Percentiles rank a stretch among this genome's conserved stretches.
phyloP scores from a whole-genome alignment of 92 coral and sea anemone genomes.

The Diadumene lineata region DNA sequence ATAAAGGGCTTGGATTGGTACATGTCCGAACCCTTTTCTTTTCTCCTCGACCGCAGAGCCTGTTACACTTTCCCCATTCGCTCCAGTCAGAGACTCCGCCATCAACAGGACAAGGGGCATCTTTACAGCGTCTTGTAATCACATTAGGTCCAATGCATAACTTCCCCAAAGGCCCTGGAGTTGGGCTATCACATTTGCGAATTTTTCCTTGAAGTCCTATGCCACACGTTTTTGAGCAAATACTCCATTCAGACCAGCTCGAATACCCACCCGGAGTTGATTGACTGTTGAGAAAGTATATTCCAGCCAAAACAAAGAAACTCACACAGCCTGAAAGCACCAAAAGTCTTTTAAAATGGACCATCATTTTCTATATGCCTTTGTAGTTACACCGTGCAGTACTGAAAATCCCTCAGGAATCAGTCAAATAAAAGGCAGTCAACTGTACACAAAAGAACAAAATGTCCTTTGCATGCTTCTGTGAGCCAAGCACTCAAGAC shows the following conservation, averaged over 20 bases:
- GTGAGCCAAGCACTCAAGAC: neutral
- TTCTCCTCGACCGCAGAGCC: constrained; percentile 53
- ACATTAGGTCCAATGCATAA: constrained; percentile 41
- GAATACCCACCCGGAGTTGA: constrained; percentile 53
- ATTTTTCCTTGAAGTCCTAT: constrained; percentile 39
- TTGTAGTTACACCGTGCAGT: neutral
- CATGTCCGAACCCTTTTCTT: constrained; percentile 47
- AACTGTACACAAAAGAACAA: neutral
- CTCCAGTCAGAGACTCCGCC: constrained; percentile 61
- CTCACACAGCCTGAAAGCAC: constrained; percentile 12
- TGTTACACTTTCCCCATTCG: constrained; percentile 49
- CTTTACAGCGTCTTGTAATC: constrained; percentile 44
- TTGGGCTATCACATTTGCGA: constrained; percentile 53
- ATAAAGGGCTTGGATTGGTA: constrained; percentile 54
- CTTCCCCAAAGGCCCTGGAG: constrained; percentile 47
- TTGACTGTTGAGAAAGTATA: constrained; percentile 19
- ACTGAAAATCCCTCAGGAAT: neutral
- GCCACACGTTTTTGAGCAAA: constrained; percentile 59
- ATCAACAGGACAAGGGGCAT: constrained; percentile 55
- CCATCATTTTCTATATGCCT: constrained; percentile 16
- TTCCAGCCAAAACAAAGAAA: constrained; percentile 22
- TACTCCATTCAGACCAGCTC: constrained; percentile 57
- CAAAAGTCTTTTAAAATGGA: constrained; percentile 21
- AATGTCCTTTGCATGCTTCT: neutral
- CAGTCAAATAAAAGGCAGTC: neutral